Evolutionary conservation across 1,140 invertebrate genomes (phyloP).

Genomic region (Mactra quadrangularis): DNA sequence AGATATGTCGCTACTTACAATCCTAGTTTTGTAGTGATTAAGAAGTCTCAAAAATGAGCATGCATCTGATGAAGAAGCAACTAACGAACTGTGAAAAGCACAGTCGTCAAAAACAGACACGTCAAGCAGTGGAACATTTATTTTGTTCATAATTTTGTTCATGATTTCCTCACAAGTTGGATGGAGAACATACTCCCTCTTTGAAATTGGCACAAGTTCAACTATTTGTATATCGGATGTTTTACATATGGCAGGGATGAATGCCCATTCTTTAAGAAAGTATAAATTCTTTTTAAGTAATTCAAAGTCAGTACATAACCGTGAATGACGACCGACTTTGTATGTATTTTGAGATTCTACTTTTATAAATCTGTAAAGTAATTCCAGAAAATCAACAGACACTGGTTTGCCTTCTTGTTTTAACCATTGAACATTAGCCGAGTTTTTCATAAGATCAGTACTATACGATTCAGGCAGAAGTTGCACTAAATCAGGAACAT

Average conservation of each 20-base stretch:
- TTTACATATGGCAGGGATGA: neutral
- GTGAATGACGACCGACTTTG: neutral
- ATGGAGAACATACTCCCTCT: no score
- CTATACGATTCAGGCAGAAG: constrained; percentile 2
- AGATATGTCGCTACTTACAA: neutral
- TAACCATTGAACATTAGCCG: neutral
- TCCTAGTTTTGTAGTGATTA: neutral
- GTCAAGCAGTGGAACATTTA: no score
- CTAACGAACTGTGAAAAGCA: constrained; percentile 7
- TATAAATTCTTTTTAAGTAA: neutral
- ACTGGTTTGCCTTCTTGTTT: neutral
- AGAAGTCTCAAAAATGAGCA: neutral
- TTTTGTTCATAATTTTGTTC: no score
- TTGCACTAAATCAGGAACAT: neutral
- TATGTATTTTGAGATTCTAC: neutral
- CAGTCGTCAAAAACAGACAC: no score
- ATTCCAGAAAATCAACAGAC: neutral
- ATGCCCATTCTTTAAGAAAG: neutral
- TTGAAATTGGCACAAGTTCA: no score
- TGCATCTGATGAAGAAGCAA: neutral
- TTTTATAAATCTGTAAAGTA: neutral
- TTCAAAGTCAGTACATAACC: neutral
- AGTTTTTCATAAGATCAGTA: neutral
- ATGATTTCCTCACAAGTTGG: no score
- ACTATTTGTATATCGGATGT: neutral